Evolutionary conservation across 2,888 invertebrate species (phyloP).

Genomic region (Leucophenga maculata): DNA sequence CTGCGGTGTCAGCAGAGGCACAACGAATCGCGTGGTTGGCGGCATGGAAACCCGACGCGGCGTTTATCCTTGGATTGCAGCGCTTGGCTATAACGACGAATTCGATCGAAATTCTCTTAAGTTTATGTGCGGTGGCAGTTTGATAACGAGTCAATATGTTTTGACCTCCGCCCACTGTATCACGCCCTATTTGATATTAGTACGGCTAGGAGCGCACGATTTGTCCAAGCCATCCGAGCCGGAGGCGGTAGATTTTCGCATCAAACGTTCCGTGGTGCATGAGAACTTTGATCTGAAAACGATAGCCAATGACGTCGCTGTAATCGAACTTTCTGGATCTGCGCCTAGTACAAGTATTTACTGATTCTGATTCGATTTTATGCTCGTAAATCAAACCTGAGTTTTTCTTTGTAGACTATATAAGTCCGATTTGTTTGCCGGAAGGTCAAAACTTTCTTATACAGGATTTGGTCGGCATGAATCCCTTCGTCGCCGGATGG

Average conservation of each 20-base stretch:
- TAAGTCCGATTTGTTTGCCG: conserved; percentile 86
- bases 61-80: conserved; percentile 88
- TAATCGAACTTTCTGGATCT: conserved; percentile 22
- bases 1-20: conserved; percentile 74
- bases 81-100: conserved; percentile 77
- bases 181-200: conserved; percentile 72
- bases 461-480: conserved; percentile 72
- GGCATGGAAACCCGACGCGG: conserved; percentile 69
- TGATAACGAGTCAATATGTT: conserved; percentile 79
- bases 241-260: conserved; percentile 76
- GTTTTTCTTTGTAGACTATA: conserved; percentile 74
- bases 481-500: conserved; percentile 86
- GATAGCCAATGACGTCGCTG: conserved; percentile 84
- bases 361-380: neutral
- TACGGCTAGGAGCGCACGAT: conserved; percentile 85
- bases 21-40: conserved; percentile 76
- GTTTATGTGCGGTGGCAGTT: conserved; percentile 84
- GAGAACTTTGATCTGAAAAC: conserved; percentile 78
- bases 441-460: conserved; percentile 64
- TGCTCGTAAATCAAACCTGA: neutral
- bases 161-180: conserved; percentile 79
- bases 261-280: conserved; percentile 78
- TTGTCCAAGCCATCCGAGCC: conserved; percentile 74
- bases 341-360: conserved; percentile 57
- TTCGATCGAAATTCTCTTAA: conserved; percentile 67